Base-by-base conservation (phyloP, 2,797 vertebrate species). In the Lacerta bilineata region DNA sequence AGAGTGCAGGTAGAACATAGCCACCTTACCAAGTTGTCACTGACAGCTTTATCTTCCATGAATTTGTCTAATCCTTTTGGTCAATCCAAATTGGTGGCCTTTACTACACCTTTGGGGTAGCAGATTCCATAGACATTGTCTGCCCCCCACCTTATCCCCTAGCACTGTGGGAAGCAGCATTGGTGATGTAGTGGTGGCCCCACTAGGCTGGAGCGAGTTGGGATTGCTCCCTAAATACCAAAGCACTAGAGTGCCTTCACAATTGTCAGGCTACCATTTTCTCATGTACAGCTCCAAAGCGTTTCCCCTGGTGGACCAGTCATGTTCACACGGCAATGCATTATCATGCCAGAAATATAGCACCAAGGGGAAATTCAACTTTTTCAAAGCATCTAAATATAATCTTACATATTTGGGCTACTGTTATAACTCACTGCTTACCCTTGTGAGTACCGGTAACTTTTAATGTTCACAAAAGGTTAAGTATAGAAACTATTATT, bases 401-500 rank as follows among this genome's bases (percentile, higher is more conserved):
- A 7, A 80, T 17, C 46, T 46, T 77, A 2, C 59, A 36, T 10
- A 20, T 77, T 82, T 83, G 83, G 72, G 9, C 50, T 83, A 91
- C 3, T 2, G n/a, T 41, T 43, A 81, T 66, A 84, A 88, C 46
- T 11, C 87, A 81, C 13, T 15, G 36, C 84, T 91, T 83, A 94
- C 50, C 29, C 10, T 84, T 39, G 36, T 87, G 90, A 88, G 80
- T 33, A 33, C 33, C 33, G 33, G 33, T 82, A 80, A 68, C 23
- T 64, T 46, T 43, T 85, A 81, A 43, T 17, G 43, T 36, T 20
- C 75, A 85, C 23, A 90, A 83, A 88, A 92, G 91, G 68, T 89
- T 78, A 76, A 18, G 1, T 39, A 82, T 23, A 3, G 75, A 76
- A 90, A 87, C 80, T 27, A 18, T 64, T 29, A 87, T 88, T 29